phyloP scores from a whole-genome alignment of 2,113 vertebrate genomes.

The Gorsachius goisagi region DNA sequence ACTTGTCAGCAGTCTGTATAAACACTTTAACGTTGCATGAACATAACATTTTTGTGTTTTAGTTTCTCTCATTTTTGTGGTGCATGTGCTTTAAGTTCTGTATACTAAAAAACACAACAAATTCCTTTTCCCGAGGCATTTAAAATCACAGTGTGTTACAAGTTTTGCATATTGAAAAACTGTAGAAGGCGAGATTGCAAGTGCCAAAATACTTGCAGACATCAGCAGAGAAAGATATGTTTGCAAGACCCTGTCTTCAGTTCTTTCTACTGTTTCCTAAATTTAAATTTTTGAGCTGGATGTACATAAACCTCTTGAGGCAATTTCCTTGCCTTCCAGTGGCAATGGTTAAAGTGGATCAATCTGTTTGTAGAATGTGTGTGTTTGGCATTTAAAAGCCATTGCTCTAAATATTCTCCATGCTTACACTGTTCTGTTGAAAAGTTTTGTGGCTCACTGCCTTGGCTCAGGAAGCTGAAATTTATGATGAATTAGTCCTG shows the following conservation, averaged over 20 bases:
- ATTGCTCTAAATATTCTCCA: not conserved
- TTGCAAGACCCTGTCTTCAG: not conserved
- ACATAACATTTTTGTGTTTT: not conserved
- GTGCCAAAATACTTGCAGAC: not conserved
- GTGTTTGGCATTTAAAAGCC: not conserved
- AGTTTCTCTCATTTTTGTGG: not conserved
- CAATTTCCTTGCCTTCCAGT: not conserved
- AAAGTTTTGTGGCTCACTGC: not conserved
- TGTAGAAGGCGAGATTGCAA: not conserved
- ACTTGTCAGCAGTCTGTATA: constrained; percentile 3
- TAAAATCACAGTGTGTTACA: not conserved
- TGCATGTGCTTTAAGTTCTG: not conserved
- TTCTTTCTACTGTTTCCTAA: not conserved
- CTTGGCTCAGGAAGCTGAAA: not conserved
- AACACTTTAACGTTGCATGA: not conserved
- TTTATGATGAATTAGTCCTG: not conserved
- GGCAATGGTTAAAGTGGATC: not conserved
- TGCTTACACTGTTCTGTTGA: not conserved
- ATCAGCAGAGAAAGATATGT: not conserved
- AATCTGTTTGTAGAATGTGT: not conserved
- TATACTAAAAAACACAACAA: not conserved
- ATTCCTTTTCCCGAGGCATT: not conserved
- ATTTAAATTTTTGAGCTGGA: not conserved
- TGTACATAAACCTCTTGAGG: not conserved
- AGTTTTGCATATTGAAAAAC: not conserved